Evolutionary conservation across 1,140 invertebrate genomes (phyloP).

Genomic region (Dendroctonus ponderosae): DNA sequence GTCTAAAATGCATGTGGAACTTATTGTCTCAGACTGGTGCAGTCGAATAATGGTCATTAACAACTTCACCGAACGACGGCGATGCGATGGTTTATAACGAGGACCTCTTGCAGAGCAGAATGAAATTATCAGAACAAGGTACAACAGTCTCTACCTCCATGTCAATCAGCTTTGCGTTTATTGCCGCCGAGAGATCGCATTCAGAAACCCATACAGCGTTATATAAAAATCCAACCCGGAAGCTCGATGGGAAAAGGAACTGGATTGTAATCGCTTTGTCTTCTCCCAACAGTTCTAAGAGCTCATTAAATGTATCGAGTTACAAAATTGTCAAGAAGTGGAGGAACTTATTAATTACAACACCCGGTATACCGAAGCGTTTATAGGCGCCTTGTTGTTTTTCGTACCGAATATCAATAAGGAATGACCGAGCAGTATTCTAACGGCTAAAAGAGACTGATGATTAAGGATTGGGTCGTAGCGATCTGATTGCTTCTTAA

Average conservation of each 20-base stretch:
- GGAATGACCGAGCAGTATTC: conserved; percentile 42
- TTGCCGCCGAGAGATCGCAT: neutral
- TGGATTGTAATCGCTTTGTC: too few relatives aligned
- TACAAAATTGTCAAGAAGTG: neutral
- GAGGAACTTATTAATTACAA: neutral
- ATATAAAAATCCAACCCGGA: too few relatives aligned
- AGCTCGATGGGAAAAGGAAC: too few relatives aligned
- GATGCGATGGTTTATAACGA: conserved; percentile 28
- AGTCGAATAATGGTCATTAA: conserved; percentile 22
- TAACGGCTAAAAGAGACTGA: conserved; percentile 41
- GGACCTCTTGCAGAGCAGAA: conserved; percentile 27
- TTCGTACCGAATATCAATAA: conserved; percentile 39
- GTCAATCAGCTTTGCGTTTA: conserved; percentile 6
- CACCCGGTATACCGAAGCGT: conserved; percentile 17
- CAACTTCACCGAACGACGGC: conserved; percentile 28
- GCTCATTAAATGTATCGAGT: too few relatives aligned
- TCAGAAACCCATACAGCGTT: too few relatives aligned
- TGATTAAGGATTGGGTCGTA: conserved; percentile 37
- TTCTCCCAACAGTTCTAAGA: too few relatives aligned
- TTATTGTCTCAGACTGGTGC: conserved; percentile 21
- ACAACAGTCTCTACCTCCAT: conserved; percentile 8
- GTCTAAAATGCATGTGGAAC: too few relatives aligned
- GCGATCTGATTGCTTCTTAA: conserved; percentile 44
- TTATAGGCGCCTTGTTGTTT: conserved; percentile 32
- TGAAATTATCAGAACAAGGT: conserved; percentile 27